These are phyloP conservation scores for Drosophila pseudoobscura DNA, from an alignment of 1,140 invertebrate genomes.

Conservation along the genomic window DNA sequence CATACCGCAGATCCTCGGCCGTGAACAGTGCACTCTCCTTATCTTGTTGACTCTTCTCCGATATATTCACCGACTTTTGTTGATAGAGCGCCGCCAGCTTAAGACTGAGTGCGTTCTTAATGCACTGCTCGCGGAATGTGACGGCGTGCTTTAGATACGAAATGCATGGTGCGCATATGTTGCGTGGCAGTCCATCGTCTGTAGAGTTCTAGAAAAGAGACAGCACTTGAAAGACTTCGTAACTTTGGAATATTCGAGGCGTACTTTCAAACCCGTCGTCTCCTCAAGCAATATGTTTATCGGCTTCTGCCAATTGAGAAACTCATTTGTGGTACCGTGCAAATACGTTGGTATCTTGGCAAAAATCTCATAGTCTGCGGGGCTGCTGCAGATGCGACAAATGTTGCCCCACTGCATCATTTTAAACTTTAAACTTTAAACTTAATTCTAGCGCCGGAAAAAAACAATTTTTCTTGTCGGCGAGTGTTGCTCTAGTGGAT, in stretches of 20 bases:
- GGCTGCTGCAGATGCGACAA: constrained; percentile 77
- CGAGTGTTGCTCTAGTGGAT: not conserved
- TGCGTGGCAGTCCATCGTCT: constrained; percentile 67
- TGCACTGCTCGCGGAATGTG: constrained; percentile 77
- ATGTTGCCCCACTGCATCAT: constrained; percentile 75
- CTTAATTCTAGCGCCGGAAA: constrained; percentile 32
- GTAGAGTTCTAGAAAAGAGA: constrained; percentile 48
- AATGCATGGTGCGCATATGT: constrained; percentile 78
- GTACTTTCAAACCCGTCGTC: constrained; percentile 67
- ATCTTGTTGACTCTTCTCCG: constrained; percentile 31
- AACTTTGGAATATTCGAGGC: not conserved
- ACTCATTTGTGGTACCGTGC: constrained; percentile 75
- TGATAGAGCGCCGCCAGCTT: constrained; percentile 63
- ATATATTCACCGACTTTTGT: constrained; percentile 42
- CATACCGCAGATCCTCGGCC: constrained; percentile 52
- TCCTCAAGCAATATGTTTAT: constrained; percentile 73
- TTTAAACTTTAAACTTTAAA: constrained; percentile 5
- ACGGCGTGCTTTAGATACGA: constrained; percentile 81
- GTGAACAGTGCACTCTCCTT: constrained; percentile 68
- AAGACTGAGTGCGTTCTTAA: constrained; percentile 70
- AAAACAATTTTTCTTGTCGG: constrained; percentile 23
- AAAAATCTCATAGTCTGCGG: constrained; percentile 78
- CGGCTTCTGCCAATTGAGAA: constrained; percentile 77
- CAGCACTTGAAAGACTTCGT: too few relatives aligned
- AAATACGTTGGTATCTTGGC: constrained; percentile 79